Evolutionary conservation across 2,888 invertebrate species (phyloP), one percentile per base, ranked within the genome.

Genomic region (Lamellibrachia satsuma): DNA sequence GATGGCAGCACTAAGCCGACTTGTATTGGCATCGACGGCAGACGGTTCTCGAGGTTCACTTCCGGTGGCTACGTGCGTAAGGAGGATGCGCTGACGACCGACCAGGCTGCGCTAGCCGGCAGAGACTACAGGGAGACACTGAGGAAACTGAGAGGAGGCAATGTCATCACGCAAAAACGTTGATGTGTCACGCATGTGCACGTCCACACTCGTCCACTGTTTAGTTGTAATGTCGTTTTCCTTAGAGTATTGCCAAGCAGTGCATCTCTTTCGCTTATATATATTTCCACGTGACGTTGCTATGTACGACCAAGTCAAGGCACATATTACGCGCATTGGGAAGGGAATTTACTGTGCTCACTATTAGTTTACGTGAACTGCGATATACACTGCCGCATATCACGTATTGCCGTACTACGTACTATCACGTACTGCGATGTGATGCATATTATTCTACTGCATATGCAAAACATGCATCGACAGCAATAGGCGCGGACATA

Each of bases 21-120:
- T 15, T 75, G 75, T 15, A 75, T 75, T 75, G 75, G 75, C 75
- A 75, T 75, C 75, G 75, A 75, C 75, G 75, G 75, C 75, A 75
- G 22, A 75, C 75, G 75, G 75, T 22, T 75, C n/a, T 75, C 75
- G 15, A 15, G 75, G 15, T 75, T 22, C 75, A 22, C 75, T 22
- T 75, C 75, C 11, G 75, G 75, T 4, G 75, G 0, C 0, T 75
- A 75, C 75, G 15, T n/a, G 22, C 75, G 75, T 75, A 75, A 75
- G 7, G 75, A 75, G 6, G 75, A 75, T n/a, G 75, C 75, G 15
- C 75, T 75, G 22, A 75, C 22, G 2, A 75, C 75, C 22, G 75
- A 75, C 75, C 75, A 75, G 75, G 75, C 75, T 15, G 75, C 75
- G 75, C n/a, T 75, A 22, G 75, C 75, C 75, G 75, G 75, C 75